A percentile compares a stretch with the other conserved stretches of the same genome.
Conservation (phyloP, 2,797 vertebrate genomes). For the Sebastes goodei region DNA sequence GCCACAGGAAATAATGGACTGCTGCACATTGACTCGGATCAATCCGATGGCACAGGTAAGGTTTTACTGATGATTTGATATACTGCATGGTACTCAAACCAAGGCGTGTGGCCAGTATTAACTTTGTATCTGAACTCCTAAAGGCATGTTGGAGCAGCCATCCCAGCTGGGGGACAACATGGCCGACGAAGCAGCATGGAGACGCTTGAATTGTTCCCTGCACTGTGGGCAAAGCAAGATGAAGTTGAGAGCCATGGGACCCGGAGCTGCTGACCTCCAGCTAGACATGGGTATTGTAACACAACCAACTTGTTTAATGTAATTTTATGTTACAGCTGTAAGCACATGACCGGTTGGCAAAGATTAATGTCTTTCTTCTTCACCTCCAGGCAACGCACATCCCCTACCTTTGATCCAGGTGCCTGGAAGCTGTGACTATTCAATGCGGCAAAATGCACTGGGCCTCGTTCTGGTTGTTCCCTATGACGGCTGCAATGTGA, state of each 20-base stretch:
- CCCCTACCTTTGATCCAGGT: constrained; percentile 45
- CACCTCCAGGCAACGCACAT: constrained; percentile 17
- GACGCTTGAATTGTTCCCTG: constrained; percentile 19
- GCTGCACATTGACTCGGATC: not conserved
- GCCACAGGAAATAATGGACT: not conserved
- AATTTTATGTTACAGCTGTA: not conserved
- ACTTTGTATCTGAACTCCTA: not conserved
- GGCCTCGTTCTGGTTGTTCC: constrained; percentile 52
- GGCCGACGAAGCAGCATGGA: constrained; percentile 18
- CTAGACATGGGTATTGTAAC: constrained; percentile 39
- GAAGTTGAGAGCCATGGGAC: constrained; percentile 37
- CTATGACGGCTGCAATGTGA: constrained; percentile 67
- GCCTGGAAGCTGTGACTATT: constrained; percentile 56
- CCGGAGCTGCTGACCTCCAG: constrained; percentile 26
- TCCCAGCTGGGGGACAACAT: not conserved
- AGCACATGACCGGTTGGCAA: accelerated
- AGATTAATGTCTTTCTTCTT: not conserved
- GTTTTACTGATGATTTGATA: not conserved
- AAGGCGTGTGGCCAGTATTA: not conserved
- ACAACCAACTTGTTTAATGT: not conserved
- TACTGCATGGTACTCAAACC: not conserved
- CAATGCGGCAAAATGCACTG: not conserved
- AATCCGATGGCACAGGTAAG: constrained; percentile 7
- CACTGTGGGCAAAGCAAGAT: constrained; percentile 43
- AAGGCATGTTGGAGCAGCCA: not conserved